phyloP scores from a whole-genome alignment of 1,140 invertebrate species.

The Aphis gossypii region DNA sequence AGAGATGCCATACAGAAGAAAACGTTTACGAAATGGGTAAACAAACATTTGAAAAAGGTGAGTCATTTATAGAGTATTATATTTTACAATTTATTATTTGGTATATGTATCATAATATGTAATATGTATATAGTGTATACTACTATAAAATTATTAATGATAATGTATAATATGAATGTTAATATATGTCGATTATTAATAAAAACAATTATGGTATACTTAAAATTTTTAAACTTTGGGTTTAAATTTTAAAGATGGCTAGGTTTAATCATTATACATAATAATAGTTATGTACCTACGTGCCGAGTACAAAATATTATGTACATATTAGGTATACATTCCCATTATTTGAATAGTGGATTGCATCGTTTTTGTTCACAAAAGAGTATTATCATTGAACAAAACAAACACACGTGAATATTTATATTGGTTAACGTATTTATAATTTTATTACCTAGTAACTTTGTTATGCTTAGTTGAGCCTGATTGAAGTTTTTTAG shows the following conservation, averaged over 20 bases:
- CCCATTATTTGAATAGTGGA: neutral
- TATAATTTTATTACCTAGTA: slow-evolving; percentile 33
- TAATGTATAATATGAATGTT: neutral
- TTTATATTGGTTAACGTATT: neutral
- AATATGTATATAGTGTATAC: too few species aligned
- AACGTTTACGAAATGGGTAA: slow-evolving; percentile 99
- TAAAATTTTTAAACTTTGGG: neutral
- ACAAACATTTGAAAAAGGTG: slow-evolving; percentile 99
- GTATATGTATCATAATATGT: neutral
- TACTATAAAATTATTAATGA: too few species aligned
- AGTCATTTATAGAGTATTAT: slow-evolving; percentile 63
- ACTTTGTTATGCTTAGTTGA: neutral
- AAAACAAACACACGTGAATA: neutral
- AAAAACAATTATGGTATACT: neutral
- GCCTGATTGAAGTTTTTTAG: neutral
- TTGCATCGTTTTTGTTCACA: neutral
- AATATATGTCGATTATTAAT: neutral
- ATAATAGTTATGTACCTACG: neutral
- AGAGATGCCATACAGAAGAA: slow-evolving; percentile 99
- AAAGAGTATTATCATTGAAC: slow-evolving; percentile 31
- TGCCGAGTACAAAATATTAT: neutral
- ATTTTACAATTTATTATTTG: neutral
- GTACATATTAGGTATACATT: neutral
- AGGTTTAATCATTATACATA: neutral
- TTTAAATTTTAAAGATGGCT: neutral